These are phyloP conservation scores for Oreohelix idahoensis DNA, from an alignment of 1,140 invertebrate species.

Conservation along the genomic window DNA sequence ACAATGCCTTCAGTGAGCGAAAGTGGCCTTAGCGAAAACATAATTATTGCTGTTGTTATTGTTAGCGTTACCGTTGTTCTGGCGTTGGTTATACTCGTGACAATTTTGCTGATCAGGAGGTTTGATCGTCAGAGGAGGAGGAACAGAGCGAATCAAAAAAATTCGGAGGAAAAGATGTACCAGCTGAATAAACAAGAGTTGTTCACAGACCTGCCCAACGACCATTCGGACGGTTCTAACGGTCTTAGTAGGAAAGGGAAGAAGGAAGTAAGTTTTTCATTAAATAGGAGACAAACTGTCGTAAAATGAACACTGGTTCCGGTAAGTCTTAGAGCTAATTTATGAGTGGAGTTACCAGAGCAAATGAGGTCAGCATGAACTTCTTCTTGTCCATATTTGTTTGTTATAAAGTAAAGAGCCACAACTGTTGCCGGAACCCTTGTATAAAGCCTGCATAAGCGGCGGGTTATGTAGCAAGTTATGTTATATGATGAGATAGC, in stretches of 20 bases:
- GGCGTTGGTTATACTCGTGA: conserved; percentile 39
- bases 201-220: conserved; percentile 16
- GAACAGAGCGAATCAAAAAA: conserved; percentile 23
- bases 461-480: no score
- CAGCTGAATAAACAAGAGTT: conserved; percentile 40
- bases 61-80: conserved; percentile 46
- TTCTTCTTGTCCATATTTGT: background rate
- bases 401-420: no score
- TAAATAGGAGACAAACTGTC: conserved; percentile 6
- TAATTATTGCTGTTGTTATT: conserved; percentile 47
- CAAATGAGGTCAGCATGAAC: background rate
- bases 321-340: background rate
- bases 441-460: no score
- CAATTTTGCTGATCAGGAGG: conserved; percentile 46
- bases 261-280: conserved; percentile 47
- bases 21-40: conserved; percentile 24
- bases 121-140: conserved; percentile 42
- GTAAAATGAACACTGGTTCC: background rate
- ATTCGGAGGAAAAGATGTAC: conserved; percentile 45
- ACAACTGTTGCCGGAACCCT: no score
- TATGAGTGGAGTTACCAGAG: background rate
- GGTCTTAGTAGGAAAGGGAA: conserved; percentile 19
- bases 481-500: no score
- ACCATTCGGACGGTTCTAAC: conserved; percentile 9
- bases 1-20: conserved; percentile 18